Evolutionary conservation across 2,797 vertebrate species (phyloP).

Genomic region (Crenichthys baileyi): DNA sequence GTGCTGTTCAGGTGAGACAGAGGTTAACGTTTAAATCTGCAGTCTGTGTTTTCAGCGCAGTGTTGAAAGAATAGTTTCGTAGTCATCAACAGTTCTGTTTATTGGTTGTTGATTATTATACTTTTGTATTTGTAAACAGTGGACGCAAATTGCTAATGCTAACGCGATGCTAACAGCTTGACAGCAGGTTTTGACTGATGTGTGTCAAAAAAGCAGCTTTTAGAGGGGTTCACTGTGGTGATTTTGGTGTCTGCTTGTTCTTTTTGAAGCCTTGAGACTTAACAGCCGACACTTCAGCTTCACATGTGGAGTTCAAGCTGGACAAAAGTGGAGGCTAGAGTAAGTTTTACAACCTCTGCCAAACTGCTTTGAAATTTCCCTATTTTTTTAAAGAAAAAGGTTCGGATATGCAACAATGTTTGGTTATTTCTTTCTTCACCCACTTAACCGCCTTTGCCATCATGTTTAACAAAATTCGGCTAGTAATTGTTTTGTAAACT

Average conservation of each 20-base stretch:
- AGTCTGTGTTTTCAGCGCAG: rapidly evolving
- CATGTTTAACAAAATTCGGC: neutral
- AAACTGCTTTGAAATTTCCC: neutral
- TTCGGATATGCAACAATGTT: neutral
- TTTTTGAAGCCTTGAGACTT: conserved; percentile 63
- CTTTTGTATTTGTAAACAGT: neutral
- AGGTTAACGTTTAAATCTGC: conserved; percentile 32
- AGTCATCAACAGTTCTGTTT: rapidly evolving
- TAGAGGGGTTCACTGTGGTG: neutral
- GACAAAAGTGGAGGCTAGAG: conserved; percentile 80
- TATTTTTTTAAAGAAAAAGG: neutral
- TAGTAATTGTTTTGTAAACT: neutral
- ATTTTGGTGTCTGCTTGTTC: neutral
- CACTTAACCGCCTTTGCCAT: neutral
- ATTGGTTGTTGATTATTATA: neutral
- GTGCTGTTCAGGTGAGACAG: conserved; percentile 74
- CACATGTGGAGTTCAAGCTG: conserved; percentile 64
- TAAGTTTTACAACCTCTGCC: conserved; percentile 57
- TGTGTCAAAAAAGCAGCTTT: neutral
- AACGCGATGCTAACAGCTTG: conserved; percentile 51
- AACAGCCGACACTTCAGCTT: conserved; percentile 68
- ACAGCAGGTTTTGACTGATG: neutral
- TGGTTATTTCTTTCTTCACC: no score
- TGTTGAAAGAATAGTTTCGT: rapidly evolving
- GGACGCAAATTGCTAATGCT: conserved; percentile 8